Base-by-base conservation (phyloP, 2,888 invertebrate species). In the Empis stercorea region DNA sequence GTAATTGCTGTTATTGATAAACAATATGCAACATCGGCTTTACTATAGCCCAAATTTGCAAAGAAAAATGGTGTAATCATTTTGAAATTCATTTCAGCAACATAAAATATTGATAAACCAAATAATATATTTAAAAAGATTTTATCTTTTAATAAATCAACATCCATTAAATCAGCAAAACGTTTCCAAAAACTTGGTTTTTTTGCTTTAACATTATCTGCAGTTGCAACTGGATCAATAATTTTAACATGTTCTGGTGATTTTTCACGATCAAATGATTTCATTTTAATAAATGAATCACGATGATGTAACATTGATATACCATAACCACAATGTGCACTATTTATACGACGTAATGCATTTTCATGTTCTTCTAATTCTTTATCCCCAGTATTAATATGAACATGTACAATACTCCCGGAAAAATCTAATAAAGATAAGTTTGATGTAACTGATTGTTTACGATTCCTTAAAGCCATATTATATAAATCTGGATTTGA, bases 391-490 rank as follows among this genome's bases (percentile, higher is more conserved):
- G 61, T 63, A 65, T 78, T 78, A 52, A 82, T 71, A 63, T 81
- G 81, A 48, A 84, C 71, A 59, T 81, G 81, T 50, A 82, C 66
- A 60, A 80, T 81, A 56, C 83, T 83, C 52, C 83, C 83, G 32
- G 80, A 81, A 63, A 84, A 83, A 65, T 84, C 83, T 75, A 83
- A 76, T 55, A 80, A 76, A 1, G 83, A 83, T 54, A 81, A 76
- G 60, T 79, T 81, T 15, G 82, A 81, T 55, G 82, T 78, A 34
- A 83, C 79, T 2, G 83, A 82, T 44, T 76, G 77, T 60, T 79
- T 79, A 52, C 79, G 71, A 49, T 71, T 71, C 17, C 78, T 63
- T 11, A 75, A 67, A 11, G 73, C 71, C 47, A 73, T 71, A 51
- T 70, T 73, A 10, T n/a, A n/a, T n/a, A 69, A 54, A 53, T 76